Percentiles rank a stretch among this genome's conserved stretches.
Evolutionary conservation across 2,113 vertebrate species (phyloP).

Genomic region (Cheilinus undulatus): DNA sequence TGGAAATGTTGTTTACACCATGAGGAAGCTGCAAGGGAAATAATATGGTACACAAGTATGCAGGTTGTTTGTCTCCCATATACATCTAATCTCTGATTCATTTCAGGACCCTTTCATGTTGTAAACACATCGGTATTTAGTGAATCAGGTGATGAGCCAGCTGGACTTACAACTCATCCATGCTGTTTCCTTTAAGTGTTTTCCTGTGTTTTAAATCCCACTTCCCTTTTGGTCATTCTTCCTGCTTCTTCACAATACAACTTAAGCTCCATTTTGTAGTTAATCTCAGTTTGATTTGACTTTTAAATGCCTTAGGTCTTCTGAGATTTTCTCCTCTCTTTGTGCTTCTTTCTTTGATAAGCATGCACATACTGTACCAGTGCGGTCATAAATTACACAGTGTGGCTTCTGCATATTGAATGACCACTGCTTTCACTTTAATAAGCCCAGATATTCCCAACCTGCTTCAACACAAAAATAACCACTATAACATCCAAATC

Average conservation of each 20-base stretch:
- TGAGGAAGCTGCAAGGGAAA: background rate
- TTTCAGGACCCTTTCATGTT: constrained; percentile 51
- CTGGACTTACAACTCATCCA: constrained; percentile 8
- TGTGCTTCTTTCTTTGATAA: constrained; percentile 55
- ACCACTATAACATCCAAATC: constrained; percentile 6
- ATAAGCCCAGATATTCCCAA: constrained; percentile 26
- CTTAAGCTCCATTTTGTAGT: constrained; percentile 36
- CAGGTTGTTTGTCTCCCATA: constrained; percentile 22
- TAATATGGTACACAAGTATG: background rate
- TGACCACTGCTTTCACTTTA: constrained; percentile 47
- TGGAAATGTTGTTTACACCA: constrained; percentile 46
- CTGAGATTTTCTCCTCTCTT: constrained; percentile 36
- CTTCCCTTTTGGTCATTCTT: background rate
- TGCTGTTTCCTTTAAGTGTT: constrained; percentile 17
- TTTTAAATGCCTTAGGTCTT: constrained; percentile 16
- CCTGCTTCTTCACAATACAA: background rate
- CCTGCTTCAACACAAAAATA: constrained; percentile 6
- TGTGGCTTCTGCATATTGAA: constrained; percentile 6
- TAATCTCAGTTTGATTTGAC: constrained; percentile 7
- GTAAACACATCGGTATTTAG: constrained; percentile 31
- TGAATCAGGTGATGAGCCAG: constrained; percentile 52
- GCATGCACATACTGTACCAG: constrained; percentile 37
- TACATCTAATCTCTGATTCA: constrained; percentile 36
- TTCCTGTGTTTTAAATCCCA: constrained; percentile 2
- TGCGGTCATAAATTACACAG: constrained; percentile 40